Evolutionary conservation across 64 coral and sea anemone genomes (phyloP), one percentile per base, ranked within the genome.

Genomic region (Stylophora pistillata): DNA sequence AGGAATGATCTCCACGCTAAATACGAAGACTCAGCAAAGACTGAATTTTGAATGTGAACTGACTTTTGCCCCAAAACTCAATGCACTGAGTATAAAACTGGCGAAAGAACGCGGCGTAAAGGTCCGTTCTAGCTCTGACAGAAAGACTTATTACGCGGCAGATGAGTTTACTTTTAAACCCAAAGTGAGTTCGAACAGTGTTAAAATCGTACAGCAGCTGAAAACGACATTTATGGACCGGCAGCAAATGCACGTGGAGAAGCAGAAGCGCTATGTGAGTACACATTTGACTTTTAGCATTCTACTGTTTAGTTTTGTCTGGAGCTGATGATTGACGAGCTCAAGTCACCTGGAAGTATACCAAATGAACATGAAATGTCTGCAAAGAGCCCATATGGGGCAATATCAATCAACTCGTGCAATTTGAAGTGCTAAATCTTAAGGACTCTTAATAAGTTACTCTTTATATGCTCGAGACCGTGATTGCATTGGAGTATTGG

Each of bases 161-260:
- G 78, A 77, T 9, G 87, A 99, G 55, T 99, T 99, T 82, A 99
- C 97, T 9, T 99, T 99, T 76, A 94, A 99, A 85, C 97, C 97
- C 13, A 95, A 99, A 93, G 34, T 99, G 28, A 99, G 97, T 73
- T 89, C 78, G 2, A 95, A 95, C 57, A 99, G 97, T 69, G 97
- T 90, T 5, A 99, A 92, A 83, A 95, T 99, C 23, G 79, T 95
- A 74, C 97, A 99, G 52, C 89, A 92, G 31, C 66, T 99, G 20
- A 99, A 99, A 84, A 99, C 93, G 13, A 95, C 90, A 4, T 99
- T 99, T 78, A 85, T 99, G 71, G 97, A 99, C 79, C 87, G 97
- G 31, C 97, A 99, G 61, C 90, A 91, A 78, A 78, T 95, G 75
- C 97, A 99, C 79, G 90, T 99, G 28, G 87, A 99, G 62, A 95